phyloP scores from a whole-genome alignment of 2,888 invertebrate species.

The Cryptus armator region DNA sequence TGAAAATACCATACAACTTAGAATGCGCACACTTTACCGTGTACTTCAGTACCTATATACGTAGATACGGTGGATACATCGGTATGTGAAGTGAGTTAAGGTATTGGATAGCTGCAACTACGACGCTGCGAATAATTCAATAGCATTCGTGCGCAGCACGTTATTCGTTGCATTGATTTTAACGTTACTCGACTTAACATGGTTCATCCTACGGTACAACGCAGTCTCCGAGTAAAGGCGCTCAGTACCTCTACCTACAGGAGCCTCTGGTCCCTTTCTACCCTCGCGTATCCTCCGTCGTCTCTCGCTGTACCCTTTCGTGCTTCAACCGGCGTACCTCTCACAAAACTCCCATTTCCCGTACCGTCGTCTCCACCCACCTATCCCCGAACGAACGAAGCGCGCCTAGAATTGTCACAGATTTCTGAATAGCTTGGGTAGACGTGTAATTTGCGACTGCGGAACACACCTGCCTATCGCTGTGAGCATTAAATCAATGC shows the following conservation, averaged over 20 bases:
- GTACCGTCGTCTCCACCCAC: background rate
- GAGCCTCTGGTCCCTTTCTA: background rate
- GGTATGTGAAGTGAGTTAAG: too few relatives aligned
- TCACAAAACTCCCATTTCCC: background rate
- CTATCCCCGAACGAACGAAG: slow-evolving; percentile 7
- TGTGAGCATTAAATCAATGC: slow-evolving; percentile 74
- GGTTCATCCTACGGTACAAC: slow-evolving; percentile 22
- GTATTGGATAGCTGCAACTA: background rate
- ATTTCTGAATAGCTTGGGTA: slow-evolving; percentile 73
- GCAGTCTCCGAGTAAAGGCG: background rate
- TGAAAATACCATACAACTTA: slow-evolving; percentile 30
- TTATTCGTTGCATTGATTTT: slow-evolving; percentile 73
- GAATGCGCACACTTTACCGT: background rate
- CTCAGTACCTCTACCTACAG: background rate
- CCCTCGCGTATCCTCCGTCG: background rate
- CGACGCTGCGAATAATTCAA: slow-evolving; percentile 39
- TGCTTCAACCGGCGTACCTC: slow-evolving; percentile 14
- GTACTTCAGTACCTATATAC: too few relatives aligned
- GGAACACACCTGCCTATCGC: slow-evolving; percentile 76
- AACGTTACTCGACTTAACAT: slow-evolving; percentile 38
- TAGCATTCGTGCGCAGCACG: slow-evolving; percentile 14
- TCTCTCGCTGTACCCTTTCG: background rate
- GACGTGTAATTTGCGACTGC: slow-evolving; percentile 77
- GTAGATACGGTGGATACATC: background rate
- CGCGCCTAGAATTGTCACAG: slow-evolving; percentile 73